Base-by-base conservation (phyloP, 2,113 vertebrate genomes). In the Plecotus auritus region DNA sequence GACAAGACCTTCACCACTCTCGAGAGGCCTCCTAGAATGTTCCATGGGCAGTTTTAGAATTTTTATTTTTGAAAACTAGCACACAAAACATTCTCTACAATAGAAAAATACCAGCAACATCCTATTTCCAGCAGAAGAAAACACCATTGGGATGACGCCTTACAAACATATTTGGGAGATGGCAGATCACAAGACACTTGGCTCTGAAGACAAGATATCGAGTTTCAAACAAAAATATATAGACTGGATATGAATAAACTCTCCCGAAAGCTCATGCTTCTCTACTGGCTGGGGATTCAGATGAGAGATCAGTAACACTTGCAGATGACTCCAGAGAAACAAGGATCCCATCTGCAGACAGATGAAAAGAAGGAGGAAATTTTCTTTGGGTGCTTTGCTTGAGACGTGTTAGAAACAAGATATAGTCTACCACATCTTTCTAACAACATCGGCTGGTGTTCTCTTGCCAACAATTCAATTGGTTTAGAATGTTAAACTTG, bases 21-120 rank as follows among this genome's bases (percentile, higher is more conserved):
- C 96, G 69, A 96, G 94, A 97, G 95, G 89, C 95, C 95, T 98
- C 93, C 92, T 96, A 96, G 96, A 98, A 94, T 23, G 16, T 95
- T 96, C 96, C 89, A 74, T 92, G 97, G 96, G 95, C 95, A 95
- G 95, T 91, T 97, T 97, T 93, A 47, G 92, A 89, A 82, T 67
- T 95, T 97, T 98, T 98, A 97, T 97, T 98, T 97, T 90, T 97
- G 95, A 98, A 97, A 97, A 91, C 93, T 97, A 94, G 95, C 95
- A 93, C 74, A 89, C 72, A 92, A 97, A 97, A 94, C 51, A 91
- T 72, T 95, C 97, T 97, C 91, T 93, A 96, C 61, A 54, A 70
- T 70, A 45, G 78, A 88, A 95, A 87, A 84, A 84, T 86, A 84
- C 26, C 4, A 32, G 76, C 1, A 47, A 87, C 84, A 59, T 93